A percentile compares a stretch with the other conserved stretches of the same genome.
phyloP scores from a whole-genome alignment of 1,140 invertebrate genomes.

The Drosophila ficusphila region DNA sequence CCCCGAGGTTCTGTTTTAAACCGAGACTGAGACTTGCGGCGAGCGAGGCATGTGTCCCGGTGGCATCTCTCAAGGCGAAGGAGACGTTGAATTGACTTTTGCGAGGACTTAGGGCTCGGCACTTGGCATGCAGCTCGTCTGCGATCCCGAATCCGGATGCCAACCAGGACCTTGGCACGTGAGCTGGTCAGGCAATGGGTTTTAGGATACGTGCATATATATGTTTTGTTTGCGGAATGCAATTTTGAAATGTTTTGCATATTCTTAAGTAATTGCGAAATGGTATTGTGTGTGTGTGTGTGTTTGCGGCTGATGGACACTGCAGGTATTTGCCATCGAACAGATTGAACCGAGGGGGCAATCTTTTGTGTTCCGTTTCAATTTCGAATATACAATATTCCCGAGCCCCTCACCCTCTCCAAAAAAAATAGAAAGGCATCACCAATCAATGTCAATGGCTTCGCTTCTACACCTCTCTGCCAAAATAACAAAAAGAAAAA shows the following conservation, averaged over 20 bases:
- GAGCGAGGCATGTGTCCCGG: constrained; percentile 26
- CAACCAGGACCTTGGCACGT: constrained; percentile 43
- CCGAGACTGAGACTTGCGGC: constrained; percentile 24
- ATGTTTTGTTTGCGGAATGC: constrained; percentile 59
- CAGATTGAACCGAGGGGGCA: constrained; percentile 34
- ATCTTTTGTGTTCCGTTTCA: constrained; percentile 10
- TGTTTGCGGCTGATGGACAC: constrained; percentile 22
- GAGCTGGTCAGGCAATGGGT: constrained; percentile 31
- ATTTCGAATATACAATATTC: constrained; percentile 3
- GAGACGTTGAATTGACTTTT: constrained; percentile 55
- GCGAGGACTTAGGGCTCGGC: constrained; percentile 27
- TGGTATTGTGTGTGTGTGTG: constrained; percentile 24
- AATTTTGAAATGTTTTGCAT: constrained; percentile 73
- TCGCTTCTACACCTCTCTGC: not conserved
- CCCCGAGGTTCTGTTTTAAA: constrained; percentile 22
- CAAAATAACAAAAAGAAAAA: constrained; percentile 20
- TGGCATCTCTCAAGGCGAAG: constrained; percentile 41
- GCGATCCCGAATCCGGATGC: constrained; percentile 28
- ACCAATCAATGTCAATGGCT: constrained; percentile 63
- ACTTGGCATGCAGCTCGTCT: constrained; percentile 34
- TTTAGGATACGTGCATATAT: constrained; percentile 11
- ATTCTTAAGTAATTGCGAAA: constrained; percentile 71
- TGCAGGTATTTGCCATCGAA: constrained; percentile 19
- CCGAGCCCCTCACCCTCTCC: not conserved
- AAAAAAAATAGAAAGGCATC: constrained; percentile 35